Conservation (phyloP, 2,113 vertebrate genomes). For the Heloderma charlesbogerti region DNA sequence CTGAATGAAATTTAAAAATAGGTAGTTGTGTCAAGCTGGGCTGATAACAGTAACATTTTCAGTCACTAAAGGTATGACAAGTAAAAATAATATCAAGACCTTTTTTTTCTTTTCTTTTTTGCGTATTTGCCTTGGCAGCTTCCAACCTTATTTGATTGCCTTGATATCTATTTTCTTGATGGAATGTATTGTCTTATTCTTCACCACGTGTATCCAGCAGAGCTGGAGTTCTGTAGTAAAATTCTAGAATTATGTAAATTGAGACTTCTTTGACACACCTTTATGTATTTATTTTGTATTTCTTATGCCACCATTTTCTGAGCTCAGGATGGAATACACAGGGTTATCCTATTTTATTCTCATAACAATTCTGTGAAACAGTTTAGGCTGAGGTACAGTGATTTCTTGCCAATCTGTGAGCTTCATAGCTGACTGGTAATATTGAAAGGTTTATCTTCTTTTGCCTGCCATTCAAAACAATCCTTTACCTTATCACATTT, state of each 20-base stretch:
- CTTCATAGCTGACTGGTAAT: background rate
- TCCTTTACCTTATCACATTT: background rate
- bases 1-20: background rate
- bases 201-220: background rate
- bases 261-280: background rate
- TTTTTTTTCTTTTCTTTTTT: background rate
- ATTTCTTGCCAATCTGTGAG: background rate
- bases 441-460: background rate
- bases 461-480: background rate
- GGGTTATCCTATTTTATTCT: background rate
- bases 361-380: background rate
- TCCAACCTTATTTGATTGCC: background rate
- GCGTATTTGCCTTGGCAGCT: too few species aligned
- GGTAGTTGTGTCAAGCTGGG: background rate
- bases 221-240: background rate
- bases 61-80: background rate
- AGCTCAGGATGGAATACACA: background rate
- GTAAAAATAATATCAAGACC: background rate
- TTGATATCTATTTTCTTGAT: background rate
- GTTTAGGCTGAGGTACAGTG: background rate
- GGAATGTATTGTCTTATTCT: background rate
- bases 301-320: background rate
- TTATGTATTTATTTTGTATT: background rate
- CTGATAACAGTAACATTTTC: background rate
- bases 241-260: background rate